Evolutionary conservation across 2,888 invertebrate species (phyloP), one percentile per base, ranked within the genome.

Genomic region (Corythucha ciliata): DNA sequence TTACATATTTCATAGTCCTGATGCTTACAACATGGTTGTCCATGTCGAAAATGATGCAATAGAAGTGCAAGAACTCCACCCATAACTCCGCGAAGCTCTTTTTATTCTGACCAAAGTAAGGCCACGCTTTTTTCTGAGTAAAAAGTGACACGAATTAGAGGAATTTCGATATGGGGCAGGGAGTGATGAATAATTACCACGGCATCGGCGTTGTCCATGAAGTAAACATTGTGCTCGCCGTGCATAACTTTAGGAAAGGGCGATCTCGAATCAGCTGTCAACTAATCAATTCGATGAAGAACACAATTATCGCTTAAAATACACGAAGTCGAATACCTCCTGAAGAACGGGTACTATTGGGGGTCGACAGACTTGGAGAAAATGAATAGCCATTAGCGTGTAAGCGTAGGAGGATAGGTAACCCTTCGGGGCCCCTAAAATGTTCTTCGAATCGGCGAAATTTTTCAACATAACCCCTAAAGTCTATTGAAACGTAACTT

Each of bases 341-440:
- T 77, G 77, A 41, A 78, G 65, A 14, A 74, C 73, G 36, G 78
- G 78, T 37, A 78, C 64, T 21, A 78, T 72, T 12, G 77, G 75
- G 22, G 75, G 74, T 24, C 65, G 58, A 40, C 69, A 66, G 57
- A 71, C 71, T 64, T 78, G 78, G 16, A 78, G 68, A 60, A 71
- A 78, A 61, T 75, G 73, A 6, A 78, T 68, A 55, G 75, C 66
- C 72, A 78, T 72, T 37, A 78, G 62, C 53, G 73, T 72, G 63
- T 76, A 77, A 20, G 75, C 75, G 62, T 78, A 78, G 2, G 76
- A 76, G 16, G 77, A 77, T 25, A 78, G 65, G 53, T 75, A 74
- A 22, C 78, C 78, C 51, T 71, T 66, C 1, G 75, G 74, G 0
- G 78, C 78, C 66, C 77, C 77, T 39, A 75, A 73, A 41, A 78